Percentiles rank a stretch among this genome's conserved stretches.
Conservation (phyloP, 2,113 vertebrate genomes). For the Vimba vimba region DNA sequence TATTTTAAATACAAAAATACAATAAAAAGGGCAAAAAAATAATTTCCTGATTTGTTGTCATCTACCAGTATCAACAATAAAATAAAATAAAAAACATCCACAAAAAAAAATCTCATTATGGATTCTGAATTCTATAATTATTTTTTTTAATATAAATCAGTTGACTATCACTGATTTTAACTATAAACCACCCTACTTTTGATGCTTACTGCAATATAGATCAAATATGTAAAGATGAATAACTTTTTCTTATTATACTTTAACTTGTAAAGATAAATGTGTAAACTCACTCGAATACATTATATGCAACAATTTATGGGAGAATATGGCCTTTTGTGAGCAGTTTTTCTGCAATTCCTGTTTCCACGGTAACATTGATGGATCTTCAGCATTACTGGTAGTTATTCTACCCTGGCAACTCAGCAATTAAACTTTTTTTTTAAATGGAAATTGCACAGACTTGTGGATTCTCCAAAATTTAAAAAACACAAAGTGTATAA, state of each 20-base stretch:
- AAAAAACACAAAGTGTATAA: neutral
- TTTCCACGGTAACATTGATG: slow-evolving; percentile 24
- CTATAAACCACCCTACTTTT: neutral
- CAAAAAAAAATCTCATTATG: too few relatives aligned
- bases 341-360: neutral
- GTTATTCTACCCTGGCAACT: neutral
- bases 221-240: neutral
- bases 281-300: neutral
- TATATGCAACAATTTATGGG: neutral
- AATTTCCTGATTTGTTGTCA: neutral
- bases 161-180: neutral
- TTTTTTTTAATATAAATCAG: too few relatives aligned
- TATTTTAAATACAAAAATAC: neutral
- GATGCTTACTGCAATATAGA: too few relatives aligned
- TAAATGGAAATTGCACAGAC: slow-evolving; percentile 1
- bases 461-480: neutral
- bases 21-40: neutral
- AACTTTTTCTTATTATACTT: neutral
- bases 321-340: neutral
- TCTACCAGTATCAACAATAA: too few relatives aligned
- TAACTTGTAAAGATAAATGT: neutral
- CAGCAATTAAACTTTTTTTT: neutral
- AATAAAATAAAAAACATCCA: too few relatives aligned
- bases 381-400: neutral
- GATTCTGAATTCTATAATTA: too few relatives aligned